These are phyloP conservation scores for Caretta caretta DNA, from an alignment of 2,113 vertebrate genomes.

Conservation along the genomic window DNA sequence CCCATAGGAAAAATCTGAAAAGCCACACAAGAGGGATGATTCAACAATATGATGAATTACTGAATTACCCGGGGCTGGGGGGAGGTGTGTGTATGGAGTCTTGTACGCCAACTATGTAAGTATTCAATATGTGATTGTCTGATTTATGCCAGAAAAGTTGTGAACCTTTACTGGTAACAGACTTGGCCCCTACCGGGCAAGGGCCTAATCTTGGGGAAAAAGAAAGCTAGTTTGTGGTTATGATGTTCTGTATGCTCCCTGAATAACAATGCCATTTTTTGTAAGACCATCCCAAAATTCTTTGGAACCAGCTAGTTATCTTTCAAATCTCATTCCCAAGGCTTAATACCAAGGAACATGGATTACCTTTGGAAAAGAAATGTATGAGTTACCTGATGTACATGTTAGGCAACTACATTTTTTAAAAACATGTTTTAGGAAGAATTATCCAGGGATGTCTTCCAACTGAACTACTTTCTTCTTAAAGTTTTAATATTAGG, in stretches of 20 bases:
- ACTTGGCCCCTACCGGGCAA: neutral
- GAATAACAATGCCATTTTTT: neutral
- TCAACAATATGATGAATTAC: neutral
- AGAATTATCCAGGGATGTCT: neutral
- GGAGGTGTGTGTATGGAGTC: neutral
- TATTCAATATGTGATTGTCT: neutral
- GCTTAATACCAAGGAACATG: neutral
- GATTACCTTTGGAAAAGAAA: neutral
- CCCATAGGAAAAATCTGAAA: neutral
- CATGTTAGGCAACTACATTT: neutral
- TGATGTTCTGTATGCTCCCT: neutral
- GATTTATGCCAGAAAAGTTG: neutral
- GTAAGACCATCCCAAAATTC: neutral
- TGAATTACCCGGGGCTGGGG: rapidly evolving
- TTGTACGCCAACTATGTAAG: neutral
- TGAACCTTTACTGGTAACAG: neutral
- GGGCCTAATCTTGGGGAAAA: neutral
- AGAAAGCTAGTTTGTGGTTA: neutral
- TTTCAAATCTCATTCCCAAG: neutral
- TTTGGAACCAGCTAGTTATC: neutral
- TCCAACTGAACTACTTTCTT: neutral
- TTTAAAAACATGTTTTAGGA: neutral
- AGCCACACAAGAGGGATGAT: neutral
- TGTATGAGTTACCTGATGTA: neutral
- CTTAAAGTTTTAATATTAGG: neutral